A percentile compares a stretch with the other conserved stretches of the same genome.
phyloP scores from a whole-genome alignment of 2,113 vertebrate species.

The Peromyscus leucopus region DNA sequence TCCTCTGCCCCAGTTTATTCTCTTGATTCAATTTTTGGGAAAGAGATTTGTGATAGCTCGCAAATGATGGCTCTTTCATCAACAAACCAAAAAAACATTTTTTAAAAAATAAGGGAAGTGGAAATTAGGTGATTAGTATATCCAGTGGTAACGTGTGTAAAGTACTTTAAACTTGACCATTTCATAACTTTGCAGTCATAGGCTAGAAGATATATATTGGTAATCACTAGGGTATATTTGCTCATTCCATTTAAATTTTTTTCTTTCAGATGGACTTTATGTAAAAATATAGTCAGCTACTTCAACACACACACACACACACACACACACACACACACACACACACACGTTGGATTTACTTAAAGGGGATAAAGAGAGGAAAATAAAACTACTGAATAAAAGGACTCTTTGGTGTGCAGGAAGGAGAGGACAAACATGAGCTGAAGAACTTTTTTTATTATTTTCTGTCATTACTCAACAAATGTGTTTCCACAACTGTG shows the following conservation, averaged over 20 bases:
- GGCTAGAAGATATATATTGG: neutral
- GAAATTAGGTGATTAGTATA: neutral
- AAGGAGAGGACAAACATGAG: neutral
- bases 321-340: neutral
- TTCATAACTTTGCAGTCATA: neutral
- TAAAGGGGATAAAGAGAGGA: neutral
- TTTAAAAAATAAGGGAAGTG: neutral
- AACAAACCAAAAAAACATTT: neutral
- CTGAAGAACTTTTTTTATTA: neutral
- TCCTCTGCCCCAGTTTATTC: neutral
- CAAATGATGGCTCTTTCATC: neutral
- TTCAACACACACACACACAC: neutral
- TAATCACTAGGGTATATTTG: neutral
- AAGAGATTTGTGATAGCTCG: neutral
- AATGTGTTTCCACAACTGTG: neutral
- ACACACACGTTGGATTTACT: neutral
- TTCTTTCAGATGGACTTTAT: neutral
- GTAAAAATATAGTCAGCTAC: neutral
- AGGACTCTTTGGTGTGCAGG: neutral
- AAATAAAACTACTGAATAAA: neutral
- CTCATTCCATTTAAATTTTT: neutral
- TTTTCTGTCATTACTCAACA: neutral
- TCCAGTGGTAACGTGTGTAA: neutral
- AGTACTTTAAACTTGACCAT: conserved; percentile 16
- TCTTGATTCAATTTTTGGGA: conserved; percentile 23